Conservation (phyloP, 64 coral and sea anemone species). For the Catalaphyllia jardinei region DNA sequence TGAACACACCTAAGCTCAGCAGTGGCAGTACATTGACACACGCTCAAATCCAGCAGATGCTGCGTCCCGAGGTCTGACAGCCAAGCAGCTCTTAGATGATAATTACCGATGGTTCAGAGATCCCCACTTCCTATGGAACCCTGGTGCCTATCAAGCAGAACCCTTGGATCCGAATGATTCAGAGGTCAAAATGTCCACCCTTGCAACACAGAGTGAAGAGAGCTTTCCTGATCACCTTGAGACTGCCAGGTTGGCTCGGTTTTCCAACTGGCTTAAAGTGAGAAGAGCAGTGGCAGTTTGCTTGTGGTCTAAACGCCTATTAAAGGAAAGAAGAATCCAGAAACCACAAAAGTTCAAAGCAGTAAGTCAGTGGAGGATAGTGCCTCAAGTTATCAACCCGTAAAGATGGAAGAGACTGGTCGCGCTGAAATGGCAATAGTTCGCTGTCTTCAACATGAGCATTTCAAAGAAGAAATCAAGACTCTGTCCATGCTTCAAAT, state of each 20-base stretch:
- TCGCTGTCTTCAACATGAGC: no score
- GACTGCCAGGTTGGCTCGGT: constrained; percentile 12
- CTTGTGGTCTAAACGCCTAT: no score
- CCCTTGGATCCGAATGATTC: constrained; percentile 16
- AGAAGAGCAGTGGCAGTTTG: constrained; percentile 14
- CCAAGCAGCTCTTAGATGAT: not conserved
- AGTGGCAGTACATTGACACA: constrained; percentile 10
- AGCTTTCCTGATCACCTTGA: not conserved
- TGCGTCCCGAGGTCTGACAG: not conserved
- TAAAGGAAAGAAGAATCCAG: constrained; percentile 3
- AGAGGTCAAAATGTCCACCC: not conserved
- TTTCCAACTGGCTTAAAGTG: constrained; percentile 46
- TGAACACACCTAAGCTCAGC: constrained; percentile 12
- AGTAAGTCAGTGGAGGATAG: no score
- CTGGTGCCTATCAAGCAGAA: not conserved
- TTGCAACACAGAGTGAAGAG: not conserved
- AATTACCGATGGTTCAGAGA: constrained; percentile 14
- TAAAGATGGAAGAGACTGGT: no score
- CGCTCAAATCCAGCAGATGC: constrained; percentile 14
- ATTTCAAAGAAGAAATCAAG: no score
- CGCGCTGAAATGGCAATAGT: no score
- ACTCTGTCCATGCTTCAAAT: no score
- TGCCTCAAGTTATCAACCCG: no score
- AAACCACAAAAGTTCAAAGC: not conserved
- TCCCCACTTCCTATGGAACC: constrained; percentile 15